A percentile compares a stretch with the other conserved stretches of the same genome.
Conservation (phyloP, 2,888 invertebrate genomes). For the Hylaea fasciaria region DNA sequence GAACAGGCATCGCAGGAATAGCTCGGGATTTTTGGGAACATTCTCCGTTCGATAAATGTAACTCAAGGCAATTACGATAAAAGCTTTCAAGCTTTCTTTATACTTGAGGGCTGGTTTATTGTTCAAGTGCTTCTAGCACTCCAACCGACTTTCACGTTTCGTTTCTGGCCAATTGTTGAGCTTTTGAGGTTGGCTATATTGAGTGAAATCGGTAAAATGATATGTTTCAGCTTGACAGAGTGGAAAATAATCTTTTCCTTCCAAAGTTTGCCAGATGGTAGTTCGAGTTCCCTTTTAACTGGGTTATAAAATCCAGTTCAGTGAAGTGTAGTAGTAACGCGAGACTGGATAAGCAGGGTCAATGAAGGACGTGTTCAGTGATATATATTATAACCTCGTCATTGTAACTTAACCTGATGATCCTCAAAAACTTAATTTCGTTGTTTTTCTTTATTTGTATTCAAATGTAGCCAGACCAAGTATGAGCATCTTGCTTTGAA, state of each 20-base stretch:
- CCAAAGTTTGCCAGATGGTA: slow-evolving; percentile 22
- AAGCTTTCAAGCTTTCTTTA: slow-evolving; percentile 56
- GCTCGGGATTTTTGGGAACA: slow-evolving; percentile 57
- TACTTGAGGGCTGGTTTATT: slow-evolving; percentile 35
- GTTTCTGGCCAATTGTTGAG: neutral
- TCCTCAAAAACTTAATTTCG: neutral
- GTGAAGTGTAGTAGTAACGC: slow-evolving; percentile 44
- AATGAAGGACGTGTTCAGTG: slow-evolving; percentile 41
- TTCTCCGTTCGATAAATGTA: slow-evolving; percentile 54
- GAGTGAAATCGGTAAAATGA: neutral
- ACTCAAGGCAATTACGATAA: slow-evolving; percentile 54
- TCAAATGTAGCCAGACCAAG: neutral
- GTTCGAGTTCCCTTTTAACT: slow-evolving; percentile 8
- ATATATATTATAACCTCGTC: slow-evolving; percentile 31
- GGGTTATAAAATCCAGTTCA: slow-evolving; percentile 31
- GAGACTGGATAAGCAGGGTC: slow-evolving; percentile 45
- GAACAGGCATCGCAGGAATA: slow-evolving; percentile 64
- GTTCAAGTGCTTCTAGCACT: slow-evolving; percentile 47
- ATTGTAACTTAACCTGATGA: too few species aligned
- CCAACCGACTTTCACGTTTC: slow-evolving; percentile 23
- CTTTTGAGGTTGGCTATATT: neutral
- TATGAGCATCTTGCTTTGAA: neutral
- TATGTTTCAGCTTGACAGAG: neutral
- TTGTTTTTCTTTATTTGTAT: too few species aligned
- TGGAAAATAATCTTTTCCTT: slow-evolving; percentile 1